Base-by-base conservation (phyloP, 2,113 vertebrate genomes). In the Psephotus haematonotus region DNA sequence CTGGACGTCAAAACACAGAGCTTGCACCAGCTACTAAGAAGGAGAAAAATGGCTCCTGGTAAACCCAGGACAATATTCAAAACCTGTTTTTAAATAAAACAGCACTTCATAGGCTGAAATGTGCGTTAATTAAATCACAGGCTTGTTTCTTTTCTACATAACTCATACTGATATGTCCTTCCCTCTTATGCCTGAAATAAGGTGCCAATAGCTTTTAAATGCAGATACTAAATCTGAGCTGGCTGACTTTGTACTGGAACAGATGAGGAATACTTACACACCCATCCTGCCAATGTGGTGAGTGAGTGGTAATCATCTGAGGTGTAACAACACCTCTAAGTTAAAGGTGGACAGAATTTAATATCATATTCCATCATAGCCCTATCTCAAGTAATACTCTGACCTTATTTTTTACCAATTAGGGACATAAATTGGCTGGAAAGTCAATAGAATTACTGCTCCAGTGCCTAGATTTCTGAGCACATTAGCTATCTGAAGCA, bases 401-500 rank as follows among this genome's bases (percentile, higher is more conserved):
- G 7, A 65, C 16, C 15, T 9, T 22, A 27, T 33, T 35, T 93
- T 86, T 62, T 86, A 78, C 11, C 11, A 84, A 2, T 12, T 43
- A 49, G 7, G 4, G 13, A 60, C 3, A 3, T 33, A 76, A 55
- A 72, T 3, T 37, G 2, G 1, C 43, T 53, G n/a, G 44, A 76
- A 82, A 88, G 6, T 22, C 24, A 49, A 29, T 0, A 31, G 9
- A 59, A 71, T 31, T 68, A 10, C 79, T 33, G 0, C 11, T 82
- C 17, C 2, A 35, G 6, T 76, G 29, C 11, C 52, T 53, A 68
- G 9, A 31, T 52, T 86, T 81, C 50, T 47, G 35, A 74, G 55
- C 12, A 10, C 7, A 31, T 22, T 44, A 64, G 5, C 12, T 57
- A 33, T 49, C 22, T 35, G 27, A 67, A 53, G 4, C 0, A 0